Evolutionary conservation across 2,797 vertebrate genomes (phyloP).

Genomic region (Malacoctenus gilli): DNA sequence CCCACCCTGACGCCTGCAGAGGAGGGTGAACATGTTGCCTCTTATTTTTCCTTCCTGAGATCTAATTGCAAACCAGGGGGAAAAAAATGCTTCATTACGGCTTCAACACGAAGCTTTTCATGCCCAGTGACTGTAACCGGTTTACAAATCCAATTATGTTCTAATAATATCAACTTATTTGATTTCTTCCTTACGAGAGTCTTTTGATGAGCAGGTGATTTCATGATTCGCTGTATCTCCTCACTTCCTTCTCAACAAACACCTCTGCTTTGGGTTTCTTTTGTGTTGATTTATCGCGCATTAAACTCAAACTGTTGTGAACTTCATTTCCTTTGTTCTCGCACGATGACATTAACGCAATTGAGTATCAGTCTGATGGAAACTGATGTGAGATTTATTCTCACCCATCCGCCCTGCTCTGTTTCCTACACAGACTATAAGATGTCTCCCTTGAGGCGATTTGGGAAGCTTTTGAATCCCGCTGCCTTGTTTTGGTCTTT

Average conservation of each 20-base stretch:
- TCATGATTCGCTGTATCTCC: not conserved
- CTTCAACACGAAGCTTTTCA: constrained; percentile 1
- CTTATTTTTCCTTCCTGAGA: not conserved
- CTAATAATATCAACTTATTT: not conserved
- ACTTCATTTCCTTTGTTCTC: constrained; percentile 16
- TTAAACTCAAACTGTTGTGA: constrained; percentile 14
- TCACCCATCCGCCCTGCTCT: constrained; percentile 19
- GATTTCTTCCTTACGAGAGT: not conserved
- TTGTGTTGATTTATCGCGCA: constrained; percentile 14
- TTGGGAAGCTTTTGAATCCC: constrained; percentile 37
- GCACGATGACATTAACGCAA: constrained; percentile 12
- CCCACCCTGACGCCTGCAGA: not conserved
- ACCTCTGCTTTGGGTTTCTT: constrained; percentile 9
- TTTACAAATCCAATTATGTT: constrained; percentile 23
- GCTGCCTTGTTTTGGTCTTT: constrained; percentile 8
- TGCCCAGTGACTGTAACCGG: not conserved
- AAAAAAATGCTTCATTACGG: not conserved
- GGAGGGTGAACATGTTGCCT: not conserved
- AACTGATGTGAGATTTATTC: constrained; percentile 25
- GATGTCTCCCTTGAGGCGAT: constrained; percentile 38
- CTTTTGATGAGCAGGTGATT: not conserved
- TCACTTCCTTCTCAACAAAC: not conserved
- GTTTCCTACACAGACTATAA: constrained; percentile 35
- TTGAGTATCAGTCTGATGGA: constrained; percentile 19
- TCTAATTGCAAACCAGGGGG: not conserved